A percentile compares a stretch with the other conserved stretches of the same genome.
These are phyloP conservation scores for Apolygus lucorum DNA, from an alignment of 1,140 invertebrate genomes.

Conservation along the genomic window DNA sequence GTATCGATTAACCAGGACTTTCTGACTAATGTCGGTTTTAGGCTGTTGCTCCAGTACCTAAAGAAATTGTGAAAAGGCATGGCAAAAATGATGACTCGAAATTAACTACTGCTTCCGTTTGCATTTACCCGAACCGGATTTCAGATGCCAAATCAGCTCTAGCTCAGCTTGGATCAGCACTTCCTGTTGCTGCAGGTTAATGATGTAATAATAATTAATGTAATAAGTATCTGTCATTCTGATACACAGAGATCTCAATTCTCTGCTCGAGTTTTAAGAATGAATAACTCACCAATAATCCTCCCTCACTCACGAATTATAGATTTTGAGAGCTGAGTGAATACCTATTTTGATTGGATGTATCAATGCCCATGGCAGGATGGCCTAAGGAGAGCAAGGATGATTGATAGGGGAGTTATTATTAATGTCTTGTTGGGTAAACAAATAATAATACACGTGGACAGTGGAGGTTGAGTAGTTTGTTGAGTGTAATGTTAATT, in stretches of 20 bases:
- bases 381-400: no score
- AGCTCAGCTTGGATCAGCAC: conserved; percentile 35
- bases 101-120: conserved; percentile 76
- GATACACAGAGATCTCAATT: background rate
- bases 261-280: no score
- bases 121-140: conserved; percentile 85
- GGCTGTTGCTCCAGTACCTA: conserved; percentile 21
- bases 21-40: conserved; percentile 14
- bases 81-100: background rate
- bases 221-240: background rate
- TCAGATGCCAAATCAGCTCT: conserved; percentile 57
- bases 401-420: no score
- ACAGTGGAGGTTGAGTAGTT: no score
- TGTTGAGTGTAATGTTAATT: no score
- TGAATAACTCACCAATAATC: no score
- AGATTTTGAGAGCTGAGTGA: conserved; percentile 16
- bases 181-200: conserved; percentile 27
- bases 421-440: no score
- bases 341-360: no score
- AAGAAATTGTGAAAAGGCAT: conserved; percentile 16
- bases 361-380: background rate
- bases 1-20: background rate
- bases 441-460: no score
- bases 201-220: background rate
- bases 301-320: background rate